Base-by-base conservation (phyloP, 2,113 vertebrate genomes). In the Caranx melampygus region DNA sequence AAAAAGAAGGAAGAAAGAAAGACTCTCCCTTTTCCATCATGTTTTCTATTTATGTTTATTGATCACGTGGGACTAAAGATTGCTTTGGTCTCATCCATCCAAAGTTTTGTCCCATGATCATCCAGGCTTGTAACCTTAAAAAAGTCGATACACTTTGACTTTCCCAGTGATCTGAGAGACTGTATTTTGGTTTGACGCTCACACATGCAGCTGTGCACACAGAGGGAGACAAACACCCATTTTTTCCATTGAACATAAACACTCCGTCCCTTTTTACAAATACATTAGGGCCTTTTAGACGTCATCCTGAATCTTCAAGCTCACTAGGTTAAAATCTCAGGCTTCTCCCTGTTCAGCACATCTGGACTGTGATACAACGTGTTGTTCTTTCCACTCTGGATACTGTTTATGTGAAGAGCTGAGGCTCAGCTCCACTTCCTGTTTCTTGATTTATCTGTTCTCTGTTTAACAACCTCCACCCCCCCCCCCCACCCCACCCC, bases 401-500 rank as follows among this genome's bases (percentile, higher is more conserved):
- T 81, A 4, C 57, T 78, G 75, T 87, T 79, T 45, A 44, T 79
- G 64, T 78, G 79, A 33, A 3, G 40, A 78, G 63, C 70, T 71
- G 70, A 65, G 42, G 72, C 57, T 52, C 37, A n/a, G 82, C 86
- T 72, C 85, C 62, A 76, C 86, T 72, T 88, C 88, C 87, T 84
- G 77, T 81, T 90, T 75, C 71, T 63, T 81, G 68, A 83, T 84
- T 79, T 79, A 62, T 80, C 57, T 89, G 72, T 58, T 76, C 69
- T 89, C 71, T 82, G 49, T 87, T 88, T 90, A 88, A 91, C 86
- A 60, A 34, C 73, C 61, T 49, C 45, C 8, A 34, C 72, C 11
- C 44, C 55, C 70, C 66, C 37, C 40, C 20, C n/a, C 66, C 66
- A 11, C 7, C 15, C 68, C 6, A 33, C 64, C 60, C 26, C 14